Percentiles rank a stretch among this genome's conserved stretches.
These are phyloP conservation scores for Phrynocephalus forsythii DNA, from an alignment of 2,797 vertebrate genomes.

Conservation along the genomic window DNA sequence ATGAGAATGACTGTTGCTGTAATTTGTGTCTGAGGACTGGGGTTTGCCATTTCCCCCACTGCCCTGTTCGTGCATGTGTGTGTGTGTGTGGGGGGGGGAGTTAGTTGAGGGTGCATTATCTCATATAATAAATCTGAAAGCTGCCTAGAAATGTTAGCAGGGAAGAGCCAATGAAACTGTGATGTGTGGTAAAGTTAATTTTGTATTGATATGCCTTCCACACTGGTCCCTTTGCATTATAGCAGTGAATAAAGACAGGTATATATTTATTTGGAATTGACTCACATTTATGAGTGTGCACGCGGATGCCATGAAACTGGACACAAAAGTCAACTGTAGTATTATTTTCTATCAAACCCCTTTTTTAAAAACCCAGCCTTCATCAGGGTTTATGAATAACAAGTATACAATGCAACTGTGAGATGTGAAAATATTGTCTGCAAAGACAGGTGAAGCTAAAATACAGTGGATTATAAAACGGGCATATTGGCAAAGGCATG, in stretches of 20 bases:
- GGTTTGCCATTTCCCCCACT: no score
- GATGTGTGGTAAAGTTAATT: neutral
- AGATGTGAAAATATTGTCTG: no score
- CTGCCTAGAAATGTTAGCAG: accelerated
- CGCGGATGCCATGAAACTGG: neutral
- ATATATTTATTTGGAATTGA: neutral
- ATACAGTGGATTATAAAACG: neutral
- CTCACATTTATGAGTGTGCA: neutral
- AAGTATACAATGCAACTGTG: neutral
- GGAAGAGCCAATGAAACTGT: neutral
- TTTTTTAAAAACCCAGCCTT: no score
- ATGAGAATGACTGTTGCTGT: no score
- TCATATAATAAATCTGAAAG: neutral
- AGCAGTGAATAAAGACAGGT: no score
- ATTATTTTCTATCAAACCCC: no score
- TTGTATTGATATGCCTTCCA: neutral
- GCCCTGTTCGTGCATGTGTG: no score
- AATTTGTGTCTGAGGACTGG: no score
- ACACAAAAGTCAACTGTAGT: neutral
- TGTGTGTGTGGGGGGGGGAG: no score
- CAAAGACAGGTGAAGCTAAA: neutral
- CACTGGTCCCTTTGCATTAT: neutral
- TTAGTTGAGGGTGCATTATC: neutral
- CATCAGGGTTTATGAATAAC: no score
- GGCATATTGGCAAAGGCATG: neutral